phyloP scores from a whole-genome alignment of 2,888 invertebrate species.

The Brachycybe producta region DNA sequence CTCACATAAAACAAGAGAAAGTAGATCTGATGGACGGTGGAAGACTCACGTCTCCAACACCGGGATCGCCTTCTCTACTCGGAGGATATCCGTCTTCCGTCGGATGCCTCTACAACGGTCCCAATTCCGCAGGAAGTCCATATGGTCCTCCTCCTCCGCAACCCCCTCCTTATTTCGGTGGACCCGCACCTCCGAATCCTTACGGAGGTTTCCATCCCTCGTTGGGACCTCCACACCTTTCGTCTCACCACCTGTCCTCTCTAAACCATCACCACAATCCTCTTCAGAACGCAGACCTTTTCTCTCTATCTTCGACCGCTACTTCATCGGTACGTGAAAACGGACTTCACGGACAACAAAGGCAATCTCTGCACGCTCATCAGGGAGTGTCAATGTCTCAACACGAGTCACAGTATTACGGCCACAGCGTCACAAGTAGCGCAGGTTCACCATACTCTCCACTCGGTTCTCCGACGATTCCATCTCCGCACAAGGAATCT shows the following conservation, averaged over 20 bases:
- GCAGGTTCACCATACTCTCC: constrained; percentile 1
- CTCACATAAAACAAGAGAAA: constrained; percentile 20
- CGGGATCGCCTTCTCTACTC: constrained; percentile 5
- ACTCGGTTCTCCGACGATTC: not conserved
- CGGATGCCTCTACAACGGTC: constrained; percentile 19
- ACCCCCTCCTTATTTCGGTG: constrained; percentile 29
- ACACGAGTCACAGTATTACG: constrained; percentile 40
- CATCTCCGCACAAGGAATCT: constrained; percentile 9
- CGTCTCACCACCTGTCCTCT: constrained; percentile 31
- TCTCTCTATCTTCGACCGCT: not conserved
- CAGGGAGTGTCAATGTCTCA: constrained; percentile 48
- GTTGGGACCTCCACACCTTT: constrained; percentile 24
- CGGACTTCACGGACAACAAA: constrained; percentile 23
- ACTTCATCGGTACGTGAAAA: constrained; percentile 19
- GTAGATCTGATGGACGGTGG: constrained; percentile 3
- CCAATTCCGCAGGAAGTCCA: constrained; percentile 2
- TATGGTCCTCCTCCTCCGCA: constrained; percentile 28
- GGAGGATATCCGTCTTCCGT: constrained; percentile 10
- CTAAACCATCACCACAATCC: constrained; percentile 36
- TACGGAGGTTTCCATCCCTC: constrained; percentile 28
- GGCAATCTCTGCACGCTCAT: constrained; percentile 51
- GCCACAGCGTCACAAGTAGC: not conserved
- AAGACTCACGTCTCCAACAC: constrained; percentile 1
- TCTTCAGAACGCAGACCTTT: constrained; percentile 28
- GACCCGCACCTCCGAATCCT: constrained; percentile 21